Conservation (phyloP, 2,113 vertebrate species). For the Malurus cyaneus region DNA sequence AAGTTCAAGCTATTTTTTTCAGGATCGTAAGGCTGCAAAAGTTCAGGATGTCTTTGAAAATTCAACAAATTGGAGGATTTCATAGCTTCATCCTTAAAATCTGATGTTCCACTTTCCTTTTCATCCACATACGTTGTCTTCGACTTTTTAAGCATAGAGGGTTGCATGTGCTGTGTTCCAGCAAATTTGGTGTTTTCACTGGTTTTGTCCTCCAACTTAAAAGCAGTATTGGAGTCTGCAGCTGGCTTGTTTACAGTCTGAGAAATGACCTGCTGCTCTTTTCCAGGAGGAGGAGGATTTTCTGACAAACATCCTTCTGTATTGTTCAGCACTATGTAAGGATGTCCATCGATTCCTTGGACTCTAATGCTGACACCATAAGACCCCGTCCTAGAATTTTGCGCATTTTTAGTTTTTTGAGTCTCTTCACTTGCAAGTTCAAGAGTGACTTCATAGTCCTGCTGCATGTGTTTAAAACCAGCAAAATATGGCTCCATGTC, state of each 20-base stretch:
- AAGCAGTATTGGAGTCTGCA: conserved; percentile 69
- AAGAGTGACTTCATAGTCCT: conserved; percentile 71
- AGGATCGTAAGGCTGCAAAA: conserved; percentile 91
- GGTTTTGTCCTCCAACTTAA: conserved; percentile 64
- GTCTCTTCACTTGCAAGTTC: conserved; percentile 49
- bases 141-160: conserved; percentile 61
- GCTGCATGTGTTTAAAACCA: conserved; percentile 78
- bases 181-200: conserved; percentile 55
- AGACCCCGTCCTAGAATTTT: conserved; percentile 76
- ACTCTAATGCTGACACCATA: conserved; percentile 97
- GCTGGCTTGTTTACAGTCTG: conserved; percentile 61
- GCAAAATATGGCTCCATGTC: conserved; percentile 89
- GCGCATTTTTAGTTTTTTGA: conserved; percentile 61
- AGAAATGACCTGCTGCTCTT: conserved; percentile 65
- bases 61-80: conserved; percentile 81
- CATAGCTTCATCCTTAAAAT: conserved; percentile 60
- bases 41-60: conserved; percentile 91
- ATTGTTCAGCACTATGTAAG: conserved; percentile 96
- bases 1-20: conserved; percentile 76
- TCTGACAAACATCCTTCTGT: conserved; percentile 79
- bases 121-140: conserved; percentile 64
- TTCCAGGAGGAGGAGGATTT: conserved; percentile 65
- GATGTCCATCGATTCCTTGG: conserved; percentile 95
- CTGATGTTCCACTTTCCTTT: conserved; percentile 68
- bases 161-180: conserved; percentile 74